Evolutionary conservation across 2,888 invertebrate genomes (phyloP).

Genomic region (Phengaris arion): DNA sequence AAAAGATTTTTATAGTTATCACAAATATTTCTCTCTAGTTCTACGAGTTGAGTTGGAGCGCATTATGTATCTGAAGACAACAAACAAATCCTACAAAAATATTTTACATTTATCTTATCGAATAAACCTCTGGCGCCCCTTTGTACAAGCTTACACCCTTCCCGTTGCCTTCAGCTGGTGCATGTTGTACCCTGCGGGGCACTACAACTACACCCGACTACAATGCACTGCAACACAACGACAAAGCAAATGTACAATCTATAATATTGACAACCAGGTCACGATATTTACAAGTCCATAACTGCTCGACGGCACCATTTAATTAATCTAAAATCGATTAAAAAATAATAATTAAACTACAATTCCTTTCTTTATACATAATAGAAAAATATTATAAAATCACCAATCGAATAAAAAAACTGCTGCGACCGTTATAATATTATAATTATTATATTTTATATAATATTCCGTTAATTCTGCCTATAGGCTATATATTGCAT

Average conservation of each 20-base stretch:
- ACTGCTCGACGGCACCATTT: constrained; percentile 32
- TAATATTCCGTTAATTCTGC: constrained; percentile 42
- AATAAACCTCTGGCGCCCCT: constrained; percentile 4
- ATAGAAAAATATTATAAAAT: constrained; percentile 67
- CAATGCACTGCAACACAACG: constrained; percentile 54
- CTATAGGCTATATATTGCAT: constrained; percentile 28
- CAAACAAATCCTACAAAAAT: constrained; percentile 28
- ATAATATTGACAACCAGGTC: constrained; percentile 60
- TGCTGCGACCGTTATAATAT: constrained; percentile 48
- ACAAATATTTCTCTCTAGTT: constrained; percentile 66
- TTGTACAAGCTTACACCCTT: constrained; percentile 21
- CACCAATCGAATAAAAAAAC: constrained; percentile 56
- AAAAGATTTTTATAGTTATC: constrained; percentile 61
- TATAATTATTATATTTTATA: constrained; percentile 57
- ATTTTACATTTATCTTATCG: constrained; percentile 28
- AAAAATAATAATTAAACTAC: constrained; percentile 47
- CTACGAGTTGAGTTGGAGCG: constrained; percentile 58
- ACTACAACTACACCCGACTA: constrained; percentile 22
- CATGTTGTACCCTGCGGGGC: neutral
- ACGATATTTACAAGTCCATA: constrained; percentile 63
- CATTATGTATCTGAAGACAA: constrained; percentile 41
- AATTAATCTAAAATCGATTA: constrained; percentile 37
- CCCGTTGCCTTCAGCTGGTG: neutral
- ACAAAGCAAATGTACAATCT: constrained; percentile 59
- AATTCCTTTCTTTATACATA: constrained; percentile 49